A percentile compares a stretch with the other conserved stretches of the same genome.
These are phyloP conservation scores for Axinella damicornis DNA, from an alignment of 37 sponge, comb jelly and placozoan species.

Conservation along the genomic window DNA sequence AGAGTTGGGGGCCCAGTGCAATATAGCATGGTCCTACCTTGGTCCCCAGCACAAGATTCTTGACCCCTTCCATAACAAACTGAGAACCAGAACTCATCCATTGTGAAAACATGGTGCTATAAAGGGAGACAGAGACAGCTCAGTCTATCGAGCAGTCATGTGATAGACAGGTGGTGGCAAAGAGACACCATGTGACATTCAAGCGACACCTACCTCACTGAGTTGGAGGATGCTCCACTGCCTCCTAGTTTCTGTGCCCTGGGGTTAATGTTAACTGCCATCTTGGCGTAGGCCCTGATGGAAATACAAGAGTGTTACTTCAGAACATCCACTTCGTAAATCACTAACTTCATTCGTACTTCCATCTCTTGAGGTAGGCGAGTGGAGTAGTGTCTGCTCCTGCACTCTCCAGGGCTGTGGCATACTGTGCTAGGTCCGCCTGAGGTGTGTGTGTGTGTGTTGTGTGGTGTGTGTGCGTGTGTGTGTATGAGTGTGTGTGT, in stretches of 20 bases:
- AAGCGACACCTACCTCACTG: constrained; percentile 8
- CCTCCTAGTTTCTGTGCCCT: constrained; percentile 30
- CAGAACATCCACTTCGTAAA: not conserved
- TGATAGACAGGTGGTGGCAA: not conserved
- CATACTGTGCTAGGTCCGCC: constrained; percentile 65
- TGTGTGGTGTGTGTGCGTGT: no score
- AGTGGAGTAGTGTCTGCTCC: constrained; percentile 72
- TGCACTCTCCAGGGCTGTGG: constrained; percentile 62
- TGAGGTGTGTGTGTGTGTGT: not conserved
- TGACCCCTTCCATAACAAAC: constrained; percentile 96
- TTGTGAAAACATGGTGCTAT: constrained; percentile 77
- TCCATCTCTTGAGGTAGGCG: constrained; percentile 86
- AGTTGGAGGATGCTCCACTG: not conserved
- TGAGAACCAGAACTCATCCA: constrained; percentile 81
- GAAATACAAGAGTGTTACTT: not conserved
- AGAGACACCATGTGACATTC: not conserved
- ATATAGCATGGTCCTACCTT: constrained; percentile 62
- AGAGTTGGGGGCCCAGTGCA: no score
- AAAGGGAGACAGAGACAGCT: constrained; percentile 2
- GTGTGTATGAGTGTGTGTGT: no score
- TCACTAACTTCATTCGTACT: constrained; percentile 44
- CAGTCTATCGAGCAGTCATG: no score
- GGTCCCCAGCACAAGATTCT: constrained; percentile 86
- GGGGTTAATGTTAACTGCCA: constrained; percentile 55
- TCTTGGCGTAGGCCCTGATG: constrained; percentile 55